Base-by-base conservation (phyloP, 2,113 vertebrate genomes). In the Zosterops lateralis region DNA sequence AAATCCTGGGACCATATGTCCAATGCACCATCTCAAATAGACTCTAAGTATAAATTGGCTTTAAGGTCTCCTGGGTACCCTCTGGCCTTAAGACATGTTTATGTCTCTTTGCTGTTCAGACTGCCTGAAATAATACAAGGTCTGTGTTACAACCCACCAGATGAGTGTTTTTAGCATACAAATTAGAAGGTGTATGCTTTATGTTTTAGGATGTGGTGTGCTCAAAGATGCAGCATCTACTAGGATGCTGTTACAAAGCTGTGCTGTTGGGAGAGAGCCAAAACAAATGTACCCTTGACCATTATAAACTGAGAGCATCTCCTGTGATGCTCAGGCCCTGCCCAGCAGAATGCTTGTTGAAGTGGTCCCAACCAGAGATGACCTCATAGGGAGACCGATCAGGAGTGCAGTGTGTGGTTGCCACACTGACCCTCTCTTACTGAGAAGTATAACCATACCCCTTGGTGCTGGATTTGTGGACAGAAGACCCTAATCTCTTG, bases 161-260 rank as follows among this genome's bases (percentile, higher is more conserved):
- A 57, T 0, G 12, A 28, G 38, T 76, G 64, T 25, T 80, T 93
- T 93, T 83, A 76, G 86, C 42, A 61, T 36, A 45, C 50, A 90
- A 92, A 93, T 93, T 92, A 80, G 84, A 95, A 89, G 34, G 40
- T 81, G 50, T 67, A 22, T 12, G 18, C 60, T 87, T 36, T 54
- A 44, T 40, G 32, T 48, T 91, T 65, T 73, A 72, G 78, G 74
- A 92, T 82, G 66, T 84, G 62, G 74, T 57, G 44, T 51, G 34
- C 74, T 93, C 73, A 85, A 87, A 95, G 83, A 71, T 64, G 44
- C 51, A 92, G 18, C 48, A 56, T 74, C 65, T 44, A 47, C 17
- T 21, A 15, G 60, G 62, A 61, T 68, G 81, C n/a, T 82, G 68
- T 87, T 84, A 68, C 17, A 14, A 71, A 66, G n/a, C 40, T 84